phyloP scores from a whole-genome alignment of 2,113 vertebrate species.

The Noctilio leporinus region DNA sequence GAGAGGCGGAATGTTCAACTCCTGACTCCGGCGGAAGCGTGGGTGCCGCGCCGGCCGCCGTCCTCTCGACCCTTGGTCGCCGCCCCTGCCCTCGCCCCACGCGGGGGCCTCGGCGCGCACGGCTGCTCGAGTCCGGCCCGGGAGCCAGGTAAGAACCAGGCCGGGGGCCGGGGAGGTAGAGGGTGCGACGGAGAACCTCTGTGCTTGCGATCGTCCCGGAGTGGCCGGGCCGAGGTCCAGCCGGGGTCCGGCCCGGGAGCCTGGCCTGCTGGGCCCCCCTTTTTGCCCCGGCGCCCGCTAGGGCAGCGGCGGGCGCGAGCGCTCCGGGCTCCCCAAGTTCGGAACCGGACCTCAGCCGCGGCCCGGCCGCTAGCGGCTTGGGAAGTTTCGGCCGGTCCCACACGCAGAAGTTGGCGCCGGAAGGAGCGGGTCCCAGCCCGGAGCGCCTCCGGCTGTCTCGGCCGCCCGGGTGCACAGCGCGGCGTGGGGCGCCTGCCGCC shows the following conservation, averaged over 20 bases:
- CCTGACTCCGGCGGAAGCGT: conserved; percentile 75
- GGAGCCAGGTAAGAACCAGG: conserved; percentile 55
- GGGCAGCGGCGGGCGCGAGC: background rate
- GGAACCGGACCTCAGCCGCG: background rate
- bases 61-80: conserved; percentile 36
- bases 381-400: background rate
- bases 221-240: background rate
- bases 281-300: background rate
- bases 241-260: background rate
- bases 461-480: background rate
- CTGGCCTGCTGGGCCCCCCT: background rate
- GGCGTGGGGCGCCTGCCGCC: background rate
- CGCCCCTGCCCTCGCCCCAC: background rate
- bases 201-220: background rate
- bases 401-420: conserved; percentile 14
- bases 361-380: background rate
- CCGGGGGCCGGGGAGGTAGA: background rate
- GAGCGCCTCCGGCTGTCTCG: background rate
- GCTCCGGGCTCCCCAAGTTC: background rate
- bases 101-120: conserved; percentile 54
- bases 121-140: background rate
- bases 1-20: conserved; percentile 72
- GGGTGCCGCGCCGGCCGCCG: conserved; percentile 55
- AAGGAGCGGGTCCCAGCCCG: background rate
- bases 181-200: background rate